Evolutionary conservation across 2,888 invertebrate species (phyloP).

Genomic region (Andrena trimmerana): DNA sequence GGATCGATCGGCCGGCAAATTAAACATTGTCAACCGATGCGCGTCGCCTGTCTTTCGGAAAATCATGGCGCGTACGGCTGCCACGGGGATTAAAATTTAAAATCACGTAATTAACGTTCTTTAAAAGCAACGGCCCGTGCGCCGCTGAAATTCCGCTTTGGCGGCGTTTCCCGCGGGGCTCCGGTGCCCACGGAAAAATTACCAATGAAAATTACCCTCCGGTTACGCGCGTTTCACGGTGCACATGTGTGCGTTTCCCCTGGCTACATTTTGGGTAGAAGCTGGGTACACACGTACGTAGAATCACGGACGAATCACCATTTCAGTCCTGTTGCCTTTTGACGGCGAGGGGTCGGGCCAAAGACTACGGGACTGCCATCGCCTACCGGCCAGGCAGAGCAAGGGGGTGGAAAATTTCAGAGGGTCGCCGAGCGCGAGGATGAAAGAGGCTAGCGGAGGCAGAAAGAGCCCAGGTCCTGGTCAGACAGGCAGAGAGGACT

Average conservation of each 20-base stretch:
- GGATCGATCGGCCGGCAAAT: slow-evolving; percentile 46
- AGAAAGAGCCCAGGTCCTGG: slow-evolving; percentile 53
- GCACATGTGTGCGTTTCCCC: neutral
- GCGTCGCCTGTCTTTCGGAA: slow-evolving; percentile 38
- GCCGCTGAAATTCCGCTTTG: neutral
- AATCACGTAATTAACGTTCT: slow-evolving; percentile 41
- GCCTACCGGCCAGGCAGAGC: too few relatives aligned
- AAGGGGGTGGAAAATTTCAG: neutral
- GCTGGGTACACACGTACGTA: too few relatives aligned
- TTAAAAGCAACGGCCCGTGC: slow-evolving; percentile 6
- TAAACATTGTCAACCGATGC: slow-evolving; percentile 45
- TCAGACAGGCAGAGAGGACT: neutral
- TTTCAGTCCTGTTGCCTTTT: too few relatives aligned
- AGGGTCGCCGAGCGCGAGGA: neutral
- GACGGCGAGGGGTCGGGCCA: too few relatives aligned
- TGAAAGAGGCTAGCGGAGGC: slow-evolving; percentile 47
- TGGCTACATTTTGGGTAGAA: too few relatives aligned
- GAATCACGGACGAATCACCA: too few relatives aligned
- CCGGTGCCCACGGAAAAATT: neutral
- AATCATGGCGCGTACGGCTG: neutral
- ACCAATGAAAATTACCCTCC: neutral
- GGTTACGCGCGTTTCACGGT: neutral
- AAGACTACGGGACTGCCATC: too few relatives aligned
- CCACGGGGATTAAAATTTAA: slow-evolving; percentile 32
- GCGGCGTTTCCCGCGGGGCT: neutral